Evolutionary conservation across 2,797 vertebrate genomes (phyloP).

Genomic region (Pelochelys cantorii): DNA sequence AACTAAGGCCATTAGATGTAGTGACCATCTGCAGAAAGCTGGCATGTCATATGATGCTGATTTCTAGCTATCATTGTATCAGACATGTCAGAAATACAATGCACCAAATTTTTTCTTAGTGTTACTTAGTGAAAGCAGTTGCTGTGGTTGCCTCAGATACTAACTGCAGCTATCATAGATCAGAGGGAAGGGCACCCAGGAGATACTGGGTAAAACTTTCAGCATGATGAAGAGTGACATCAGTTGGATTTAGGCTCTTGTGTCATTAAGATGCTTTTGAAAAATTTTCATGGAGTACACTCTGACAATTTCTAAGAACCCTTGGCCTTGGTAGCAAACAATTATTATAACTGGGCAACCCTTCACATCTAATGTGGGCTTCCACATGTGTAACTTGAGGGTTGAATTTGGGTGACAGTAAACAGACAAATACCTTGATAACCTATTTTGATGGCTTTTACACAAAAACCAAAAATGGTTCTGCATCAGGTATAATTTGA

Average conservation of each 20-base stretch:
- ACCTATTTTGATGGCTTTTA: not conserved
- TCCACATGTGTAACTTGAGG: not conserved
- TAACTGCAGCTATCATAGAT: not conserved
- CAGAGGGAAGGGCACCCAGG: not conserved
- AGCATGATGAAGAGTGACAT: not conserved
- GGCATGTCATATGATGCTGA: not conserved
- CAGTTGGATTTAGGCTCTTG: not conserved
- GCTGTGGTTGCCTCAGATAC: not conserved
- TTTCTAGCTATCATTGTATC: not conserved
- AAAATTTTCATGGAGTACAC: not conserved
- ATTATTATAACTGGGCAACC: not conserved
- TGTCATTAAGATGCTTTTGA: not conserved
- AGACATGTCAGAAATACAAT: not conserved
- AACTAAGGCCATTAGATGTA: not conserved
- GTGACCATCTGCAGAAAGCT: not conserved
- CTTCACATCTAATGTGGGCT: not conserved
- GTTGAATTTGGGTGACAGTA: not conserved
- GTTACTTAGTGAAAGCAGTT: not conserved
- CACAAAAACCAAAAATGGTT: not conserved
- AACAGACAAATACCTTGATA: not conserved
- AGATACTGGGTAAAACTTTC: not conserved
- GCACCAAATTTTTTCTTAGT: not conserved
- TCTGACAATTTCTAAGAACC: not conserved
- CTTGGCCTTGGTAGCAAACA: not conserved
- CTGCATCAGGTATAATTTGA: not conserved